Base-by-base conservation (phyloP, 2,888 invertebrate species). In the Parnassius orleans region DNA sequence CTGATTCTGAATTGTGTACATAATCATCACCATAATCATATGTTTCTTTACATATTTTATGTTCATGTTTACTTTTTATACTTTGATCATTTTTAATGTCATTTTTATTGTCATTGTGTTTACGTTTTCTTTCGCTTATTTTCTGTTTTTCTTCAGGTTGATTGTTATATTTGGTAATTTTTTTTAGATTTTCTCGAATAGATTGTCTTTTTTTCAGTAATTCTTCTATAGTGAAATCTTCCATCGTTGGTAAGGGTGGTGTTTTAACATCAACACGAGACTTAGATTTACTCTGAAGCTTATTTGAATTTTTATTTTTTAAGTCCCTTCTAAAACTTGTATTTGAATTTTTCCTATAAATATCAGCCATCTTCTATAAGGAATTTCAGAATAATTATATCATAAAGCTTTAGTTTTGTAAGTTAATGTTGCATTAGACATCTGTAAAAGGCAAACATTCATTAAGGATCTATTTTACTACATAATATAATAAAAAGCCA, bases 21-120 rank as follows among this genome's bases (percentile, higher is more conserved):
- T 94, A 94, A 63, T 94, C 94, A 68, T 94, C 93, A 70, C 92
- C 93, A 60, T 92, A 87, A 70, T 94, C 94, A 67, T 85, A 84
- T 56, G 68, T 65, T 59, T 80, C 76, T 64, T 71, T 71, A 15
- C 15, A 19, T n/a, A 12, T 19, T 19, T 61, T 42, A 42, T 11
- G 3, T 24, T 15, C 15, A 53, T 9, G 15, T 7, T 43, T 24
- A 46, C 14, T 46, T 48, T 64, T 44, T 33, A 47, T 48, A 24
- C 14, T 57, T 60, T 55, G 41, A 53, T 54, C 44, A 47, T 55
- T 44, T 48, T 63, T 46, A 19, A 52, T 55, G 53, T 58, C 70
- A 47, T 55, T 44, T 48, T 63, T 46, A 14, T 52, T 55, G 53
- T 58, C 70, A 70, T 65, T 66, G 63, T 78, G 79, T 65, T 71